These are phyloP conservation scores for Falco berigora DNA, from an alignment of 2,797 vertebrate genomes.

Conservation along the genomic window DNA sequence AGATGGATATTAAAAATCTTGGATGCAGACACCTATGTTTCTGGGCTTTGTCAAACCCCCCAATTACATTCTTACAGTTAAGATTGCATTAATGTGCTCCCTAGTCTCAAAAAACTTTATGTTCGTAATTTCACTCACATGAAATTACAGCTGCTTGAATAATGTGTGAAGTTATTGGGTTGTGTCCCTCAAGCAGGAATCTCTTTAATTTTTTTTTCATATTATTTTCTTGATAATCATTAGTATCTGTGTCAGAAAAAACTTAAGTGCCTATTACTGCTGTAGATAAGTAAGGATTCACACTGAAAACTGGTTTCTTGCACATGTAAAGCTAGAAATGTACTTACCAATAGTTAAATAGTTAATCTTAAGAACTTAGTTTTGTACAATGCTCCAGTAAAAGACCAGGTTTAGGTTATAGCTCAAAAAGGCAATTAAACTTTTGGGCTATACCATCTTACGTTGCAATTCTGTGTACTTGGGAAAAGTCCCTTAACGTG, in stretches of 20 bases:
- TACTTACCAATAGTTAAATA: not conserved
- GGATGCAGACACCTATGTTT: not conserved
- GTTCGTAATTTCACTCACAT: accelerated
- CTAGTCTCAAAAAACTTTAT: not conserved
- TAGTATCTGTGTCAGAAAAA: not conserved
- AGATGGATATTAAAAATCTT: not conserved
- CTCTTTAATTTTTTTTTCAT: not conserved
- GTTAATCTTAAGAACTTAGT: not conserved
- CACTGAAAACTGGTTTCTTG: not conserved
- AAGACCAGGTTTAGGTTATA: not conserved
- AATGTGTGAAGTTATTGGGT: not conserved
- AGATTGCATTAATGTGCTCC: not conserved
- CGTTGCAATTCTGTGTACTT: not conserved
- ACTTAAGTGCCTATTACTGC: not conserved
- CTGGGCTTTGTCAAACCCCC: not conserved
- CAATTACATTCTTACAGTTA: not conserved
- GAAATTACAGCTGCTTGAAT: not conserved
- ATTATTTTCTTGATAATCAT: not conserved
- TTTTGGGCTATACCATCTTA: not conserved
- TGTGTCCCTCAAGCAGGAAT: not conserved
- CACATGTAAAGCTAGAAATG: not conserved
- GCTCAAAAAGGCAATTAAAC: not conserved
- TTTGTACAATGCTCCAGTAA: not conserved
- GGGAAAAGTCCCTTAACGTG: not conserved
- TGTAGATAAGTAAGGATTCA: not conserved